Percentiles rank a stretch among this genome's conserved stretches.
Conservation (phyloP, 2,113 vertebrate species). For the Microcebus lehilahytsara region DNA sequence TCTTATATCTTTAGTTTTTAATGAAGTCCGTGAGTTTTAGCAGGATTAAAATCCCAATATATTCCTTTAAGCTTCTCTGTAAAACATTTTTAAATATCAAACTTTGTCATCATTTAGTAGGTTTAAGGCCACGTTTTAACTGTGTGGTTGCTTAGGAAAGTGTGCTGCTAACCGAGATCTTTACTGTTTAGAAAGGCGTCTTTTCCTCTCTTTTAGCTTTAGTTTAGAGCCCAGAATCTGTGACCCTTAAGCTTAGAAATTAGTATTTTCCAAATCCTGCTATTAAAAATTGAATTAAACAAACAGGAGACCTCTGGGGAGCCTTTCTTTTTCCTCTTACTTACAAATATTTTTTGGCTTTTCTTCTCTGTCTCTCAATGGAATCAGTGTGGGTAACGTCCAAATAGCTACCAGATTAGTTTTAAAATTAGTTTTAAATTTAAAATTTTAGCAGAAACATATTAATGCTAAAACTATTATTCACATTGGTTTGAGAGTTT, state of each 20-base stretch:
- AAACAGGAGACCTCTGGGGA: neutral
- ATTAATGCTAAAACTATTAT: constrained; percentile 38
- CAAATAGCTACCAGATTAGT: neutral
- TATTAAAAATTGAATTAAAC: neutral
- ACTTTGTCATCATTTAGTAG: neutral
- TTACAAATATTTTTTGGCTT: neutral
- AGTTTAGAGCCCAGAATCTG: neutral
- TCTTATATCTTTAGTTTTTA: constrained; percentile 23
- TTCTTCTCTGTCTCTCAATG: neutral
- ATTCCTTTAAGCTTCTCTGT: constrained; percentile 9
- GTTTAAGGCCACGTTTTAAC: neutral
- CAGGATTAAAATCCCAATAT: neutral
- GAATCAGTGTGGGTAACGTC: neutral
- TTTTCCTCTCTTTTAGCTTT: constrained; percentile 16
- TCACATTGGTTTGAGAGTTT: constrained; percentile 18
- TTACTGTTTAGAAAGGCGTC: neutral
- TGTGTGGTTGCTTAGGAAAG: neutral
- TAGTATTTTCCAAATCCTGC: neutral
- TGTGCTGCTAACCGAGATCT: neutral
- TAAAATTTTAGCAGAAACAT: neutral
- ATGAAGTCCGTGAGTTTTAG: constrained; percentile 13
- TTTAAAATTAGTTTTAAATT: neutral
- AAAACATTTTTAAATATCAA: neutral
- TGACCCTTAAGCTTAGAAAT: constrained; percentile 44
- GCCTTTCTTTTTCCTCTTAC: neutral